A percentile compares a stretch with the other conserved stretches of the same genome.
Conservation (phyloP, 2,113 vertebrate genomes). For the Perca fluviatilis region DNA sequence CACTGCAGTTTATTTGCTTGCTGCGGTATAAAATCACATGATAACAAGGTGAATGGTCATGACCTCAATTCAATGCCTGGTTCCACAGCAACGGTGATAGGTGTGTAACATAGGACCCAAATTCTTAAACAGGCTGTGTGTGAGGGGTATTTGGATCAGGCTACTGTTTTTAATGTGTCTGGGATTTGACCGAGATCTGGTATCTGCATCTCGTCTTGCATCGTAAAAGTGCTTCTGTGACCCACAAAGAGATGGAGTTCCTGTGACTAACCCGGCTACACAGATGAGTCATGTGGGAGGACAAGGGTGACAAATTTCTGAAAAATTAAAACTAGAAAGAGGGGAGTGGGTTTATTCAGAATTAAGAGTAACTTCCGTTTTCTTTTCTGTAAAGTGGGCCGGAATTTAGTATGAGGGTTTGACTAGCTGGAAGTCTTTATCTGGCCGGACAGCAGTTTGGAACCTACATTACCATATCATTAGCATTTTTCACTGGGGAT, state of each 20-base stretch:
- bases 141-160: conserved; percentile 17
- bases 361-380: conserved; percentile 30
- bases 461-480: conserved; percentile 61
- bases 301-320: conserved; percentile 64
- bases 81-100: conserved; percentile 25
- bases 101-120: conserved; percentile 26
- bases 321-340: conserved; percentile 31
- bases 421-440: conserved; percentile 43
- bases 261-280: conserved; percentile 69
- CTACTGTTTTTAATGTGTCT: conserved; percentile 28
- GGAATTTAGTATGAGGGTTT: conserved; percentile 26
- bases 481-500: conserved; percentile 72
- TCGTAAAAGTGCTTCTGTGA: conserved; percentile 48
- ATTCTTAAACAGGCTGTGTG: conserved; percentile 34
- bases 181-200: conserved; percentile 58
- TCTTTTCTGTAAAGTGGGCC: conserved; percentile 5
- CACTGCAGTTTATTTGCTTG: conserved; percentile 41
- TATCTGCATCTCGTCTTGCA: conserved; percentile 33
- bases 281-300: conserved; percentile 78
- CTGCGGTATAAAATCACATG: conserved; percentile 43
- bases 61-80: conserved; percentile 60
- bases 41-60: conserved; percentile 64
- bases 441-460: conserved; percentile 54
- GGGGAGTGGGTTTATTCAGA: conserved; percentile 39
- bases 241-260: conserved; percentile 56